A percentile compares a stretch with the other conserved stretches of the same genome.
phyloP scores from a whole-genome alignment of 2,113 vertebrate genomes.

The Gobio gobio region DNA sequence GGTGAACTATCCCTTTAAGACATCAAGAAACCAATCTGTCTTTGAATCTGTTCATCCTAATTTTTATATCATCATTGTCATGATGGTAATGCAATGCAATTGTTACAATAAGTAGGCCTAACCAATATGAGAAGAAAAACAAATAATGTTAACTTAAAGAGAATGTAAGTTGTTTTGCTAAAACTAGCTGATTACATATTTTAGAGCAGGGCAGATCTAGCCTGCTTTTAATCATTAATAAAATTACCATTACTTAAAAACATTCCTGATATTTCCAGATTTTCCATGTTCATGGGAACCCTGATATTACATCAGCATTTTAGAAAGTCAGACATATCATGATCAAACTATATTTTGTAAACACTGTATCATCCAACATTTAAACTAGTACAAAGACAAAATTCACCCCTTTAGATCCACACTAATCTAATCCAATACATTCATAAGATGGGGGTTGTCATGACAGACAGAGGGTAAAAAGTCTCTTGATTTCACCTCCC shows the following conservation, averaged over 20 bases:
- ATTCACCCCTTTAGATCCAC: slow-evolving; percentile 1
- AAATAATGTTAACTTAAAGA: too few relatives aligned
- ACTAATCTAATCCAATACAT: slow-evolving; percentile 11
- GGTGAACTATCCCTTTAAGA: too few relatives aligned
- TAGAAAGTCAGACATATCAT: slow-evolving; percentile 4
- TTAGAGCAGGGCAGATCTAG: neutral
- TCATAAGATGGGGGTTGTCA: slow-evolving; percentile 44
- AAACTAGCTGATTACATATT: neutral
- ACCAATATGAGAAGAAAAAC: neutral
- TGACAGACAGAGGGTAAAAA: slow-evolving; percentile 46
- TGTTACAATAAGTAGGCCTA: neutral
- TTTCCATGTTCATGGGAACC: neutral
- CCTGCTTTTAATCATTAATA: neutral
- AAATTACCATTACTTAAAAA: neutral
- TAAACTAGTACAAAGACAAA: slow-evolving; percentile 21
- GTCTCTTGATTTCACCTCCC: slow-evolving; percentile 64
- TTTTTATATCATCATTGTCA: neutral
- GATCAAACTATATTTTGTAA: slow-evolving; percentile 17
- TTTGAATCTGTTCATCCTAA: neutral
- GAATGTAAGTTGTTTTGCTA: too few relatives aligned
- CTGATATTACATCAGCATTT: neutral
- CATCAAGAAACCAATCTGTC: too few relatives aligned
- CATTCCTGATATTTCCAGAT: neutral
- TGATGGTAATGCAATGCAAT: neutral
- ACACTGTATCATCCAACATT: slow-evolving; percentile 12